Base-by-base conservation (phyloP, 2,113 vertebrate genomes). In the Tretioscincus oriximinensis region DNA sequence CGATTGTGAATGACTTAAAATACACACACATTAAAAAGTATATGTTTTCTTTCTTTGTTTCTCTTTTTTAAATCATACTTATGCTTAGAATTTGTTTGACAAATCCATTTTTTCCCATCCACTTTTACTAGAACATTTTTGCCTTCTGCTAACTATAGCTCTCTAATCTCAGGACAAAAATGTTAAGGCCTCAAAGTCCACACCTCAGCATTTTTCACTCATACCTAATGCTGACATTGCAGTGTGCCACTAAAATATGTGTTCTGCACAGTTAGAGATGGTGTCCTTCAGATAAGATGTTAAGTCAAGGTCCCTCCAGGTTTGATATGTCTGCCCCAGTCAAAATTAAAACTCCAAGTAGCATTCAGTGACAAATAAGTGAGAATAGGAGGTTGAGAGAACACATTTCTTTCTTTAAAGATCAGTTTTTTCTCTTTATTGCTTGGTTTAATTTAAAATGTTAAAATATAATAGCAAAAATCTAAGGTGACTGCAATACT, bases 171-270 rank as follows among this genome's bases (percentile, higher is more conserved):
- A 84, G 69, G 81, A 80, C 4, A 78, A 54, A 83, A 81, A 10
- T 12, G 29, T n/a, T 73, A 78, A n/a, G 20, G 3, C 28, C 2
- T 28, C 1, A 0, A 77, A 69, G 80, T 85, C 54, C 60, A 68
- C 47, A 67, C 29, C 81, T 86, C 72, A 85, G 47, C 69, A 73
- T 29, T 88, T 90, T 82, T 73, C 64, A 1, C 35, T 88, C 72
- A 76, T 6, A 60, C 58, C 65, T 64, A 70, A 80, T 76, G 65
- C 73, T 80, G 47, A 80, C 73, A 1, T 21, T 84, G 78, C 65
- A 87, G 9, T 73, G 65, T 12, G 28, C 54, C 84, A 67, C 45
- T 83, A 26, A 29, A 28, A n/a, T 24, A 67, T 61, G 63, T 0
- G 1, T 67, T 85, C 82, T 79, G 28, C 68, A 58, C 63, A 76